Evolutionary conservation across 2,888 invertebrate species (phyloP).

Genomic region (Esperia sulphurella): DNA sequence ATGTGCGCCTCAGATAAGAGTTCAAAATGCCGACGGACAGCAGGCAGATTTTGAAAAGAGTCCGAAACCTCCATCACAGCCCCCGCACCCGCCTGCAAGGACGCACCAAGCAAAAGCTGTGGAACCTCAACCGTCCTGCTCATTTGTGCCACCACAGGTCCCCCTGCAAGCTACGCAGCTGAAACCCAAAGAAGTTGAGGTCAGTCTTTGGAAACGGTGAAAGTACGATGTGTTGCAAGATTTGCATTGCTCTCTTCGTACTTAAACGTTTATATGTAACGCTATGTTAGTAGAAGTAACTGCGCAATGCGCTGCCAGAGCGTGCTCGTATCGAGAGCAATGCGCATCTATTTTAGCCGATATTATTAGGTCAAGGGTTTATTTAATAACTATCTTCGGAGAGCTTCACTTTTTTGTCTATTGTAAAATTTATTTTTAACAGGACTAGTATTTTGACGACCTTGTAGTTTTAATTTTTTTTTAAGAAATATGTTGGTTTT

Average conservation of each 20-base stretch:
- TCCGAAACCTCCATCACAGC: slow-evolving; percentile 35
- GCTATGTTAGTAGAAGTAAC: slow-evolving; percentile 36
- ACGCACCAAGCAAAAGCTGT: slow-evolving; percentile 26
- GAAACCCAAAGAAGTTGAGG: slow-evolving; percentile 73
- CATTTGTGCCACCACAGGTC: slow-evolving; percentile 41
- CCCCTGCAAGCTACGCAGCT: slow-evolving; percentile 40
- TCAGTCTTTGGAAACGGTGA: slow-evolving; percentile 34
- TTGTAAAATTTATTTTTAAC: slow-evolving; percentile 8
- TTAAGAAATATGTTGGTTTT: slow-evolving; percentile 10
- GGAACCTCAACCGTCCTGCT: slow-evolving; percentile 65
- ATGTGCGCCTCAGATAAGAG: slow-evolving; percentile 50
- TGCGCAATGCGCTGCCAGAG: slow-evolving; percentile 56
- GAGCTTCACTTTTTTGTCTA: background rate
- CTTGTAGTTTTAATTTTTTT: background rate
- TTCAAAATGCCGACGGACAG: slow-evolving; percentile 49
- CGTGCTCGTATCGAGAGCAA: slow-evolving; percentile 59
- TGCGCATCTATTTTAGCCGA: slow-evolving; percentile 69
- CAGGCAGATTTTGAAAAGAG: slow-evolving; percentile 36
- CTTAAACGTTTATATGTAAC: no score
- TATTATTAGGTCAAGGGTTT: slow-evolving; percentile 73
- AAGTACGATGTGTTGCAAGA: background rate
- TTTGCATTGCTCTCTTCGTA: no score
- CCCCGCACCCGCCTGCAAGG: slow-evolving; percentile 32
- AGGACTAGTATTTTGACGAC: background rate
- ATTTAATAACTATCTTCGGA: slow-evolving; percentile 30